Evolutionary conservation across 2,888 invertebrate species (phyloP).

Genomic region (Leptinotarsa tumamoca): DNA sequence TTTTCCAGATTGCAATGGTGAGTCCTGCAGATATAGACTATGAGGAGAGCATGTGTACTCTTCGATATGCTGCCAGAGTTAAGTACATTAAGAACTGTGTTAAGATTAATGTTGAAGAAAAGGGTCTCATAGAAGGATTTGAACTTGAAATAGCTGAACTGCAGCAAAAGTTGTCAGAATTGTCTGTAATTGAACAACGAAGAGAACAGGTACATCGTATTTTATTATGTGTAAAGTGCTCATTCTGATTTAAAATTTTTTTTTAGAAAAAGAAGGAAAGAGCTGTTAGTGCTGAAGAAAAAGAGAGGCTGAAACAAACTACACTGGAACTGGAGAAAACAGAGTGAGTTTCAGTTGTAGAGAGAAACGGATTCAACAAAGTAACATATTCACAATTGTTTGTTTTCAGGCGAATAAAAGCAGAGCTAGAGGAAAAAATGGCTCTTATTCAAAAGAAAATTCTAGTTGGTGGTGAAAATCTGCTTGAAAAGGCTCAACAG

Average conservation of each 20-base stretch:
- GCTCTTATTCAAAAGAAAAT: constrained; percentile 94
- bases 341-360: constrained; percentile 56
- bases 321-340: constrained; percentile 62
- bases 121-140: constrained; percentile 93
- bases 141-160: constrained; percentile 96
- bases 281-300: constrained; percentile 47
- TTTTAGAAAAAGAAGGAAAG: constrained; percentile 52
- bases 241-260: constrained; percentile 61
- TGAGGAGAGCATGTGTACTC: constrained; percentile 96
- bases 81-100: constrained; percentile 98
- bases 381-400: neutral
- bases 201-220: constrained; percentile 36
- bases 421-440: constrained; percentile 85
- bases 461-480: constrained; percentile 96
- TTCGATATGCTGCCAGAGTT: constrained; percentile 96
- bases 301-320: constrained; percentile 60
- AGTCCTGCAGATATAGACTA: constrained; percentile 97
- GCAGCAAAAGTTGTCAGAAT: constrained; percentile 66
- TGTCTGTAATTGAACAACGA: constrained; percentile 60
- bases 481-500: constrained; percentile 95
- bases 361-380: neutral
- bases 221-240: constrained; percentile 61
- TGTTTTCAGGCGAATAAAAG: constrained; percentile 76
- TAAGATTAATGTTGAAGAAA: constrained; percentile 96
- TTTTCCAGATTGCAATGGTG: constrained; percentile 85